These are phyloP conservation scores for Lissonota sp. DNA, from an alignment of 2,888 invertebrate species.

Conservation along the genomic window DNA sequence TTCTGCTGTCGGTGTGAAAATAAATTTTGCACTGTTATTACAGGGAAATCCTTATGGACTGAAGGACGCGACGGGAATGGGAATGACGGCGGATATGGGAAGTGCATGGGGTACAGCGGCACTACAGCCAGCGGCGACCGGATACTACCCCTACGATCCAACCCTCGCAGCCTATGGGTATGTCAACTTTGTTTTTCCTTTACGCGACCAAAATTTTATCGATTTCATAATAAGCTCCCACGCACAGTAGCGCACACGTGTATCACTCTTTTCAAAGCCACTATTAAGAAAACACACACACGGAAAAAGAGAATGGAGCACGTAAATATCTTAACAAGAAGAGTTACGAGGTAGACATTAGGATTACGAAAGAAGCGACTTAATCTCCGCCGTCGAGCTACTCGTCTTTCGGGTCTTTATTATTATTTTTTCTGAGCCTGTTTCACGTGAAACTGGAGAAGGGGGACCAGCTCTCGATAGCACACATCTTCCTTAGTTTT, in stretches of 20 bases:
- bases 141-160: constrained; percentile 97
- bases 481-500: background rate
- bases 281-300: background rate
- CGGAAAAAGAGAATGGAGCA: background rate
- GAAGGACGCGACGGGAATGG: constrained; percentile 90
- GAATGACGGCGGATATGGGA: constrained; percentile 92
- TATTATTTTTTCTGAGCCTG: constrained; percentile 1
- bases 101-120: constrained; percentile 96
- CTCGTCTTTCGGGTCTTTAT: constrained; percentile 56
- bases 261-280: constrained; percentile 1
- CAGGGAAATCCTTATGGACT: constrained; percentile 96
- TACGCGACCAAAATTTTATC: background rate
- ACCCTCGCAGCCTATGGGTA: constrained; percentile 97
- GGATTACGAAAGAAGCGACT: constrained; percentile 46
- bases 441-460: constrained; percentile 54
- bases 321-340: constrained; percentile 31
- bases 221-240: background rate
- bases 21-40: constrained; percentile 82
- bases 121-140: constrained; percentile 93
- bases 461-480: constrained; percentile 7
- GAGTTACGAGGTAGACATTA: constrained; percentile 30
- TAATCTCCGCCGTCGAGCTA: constrained; percentile 52
- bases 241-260: background rate
- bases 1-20: constrained; percentile 52
- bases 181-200: constrained; percentile 83